Conservation (phyloP, 2,113 vertebrate genomes). For the Callocephalon fimbriatum region DNA sequence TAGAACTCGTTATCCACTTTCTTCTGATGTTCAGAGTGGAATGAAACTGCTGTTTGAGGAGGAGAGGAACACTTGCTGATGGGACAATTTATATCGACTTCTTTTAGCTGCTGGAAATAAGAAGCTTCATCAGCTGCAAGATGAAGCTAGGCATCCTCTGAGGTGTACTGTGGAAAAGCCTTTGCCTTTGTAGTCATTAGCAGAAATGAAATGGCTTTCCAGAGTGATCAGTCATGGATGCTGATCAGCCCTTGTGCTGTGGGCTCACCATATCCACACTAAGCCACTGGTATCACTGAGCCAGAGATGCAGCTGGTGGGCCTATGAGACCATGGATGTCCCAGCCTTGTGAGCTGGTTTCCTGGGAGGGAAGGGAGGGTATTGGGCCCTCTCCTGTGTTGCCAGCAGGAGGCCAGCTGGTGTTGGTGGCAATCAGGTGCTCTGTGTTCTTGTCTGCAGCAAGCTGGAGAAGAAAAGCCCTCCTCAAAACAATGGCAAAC, state of each 20-base stretch:
- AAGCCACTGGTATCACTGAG: background rate
- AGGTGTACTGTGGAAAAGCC: background rate
- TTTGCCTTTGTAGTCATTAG: background rate
- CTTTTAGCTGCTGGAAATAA: background rate
- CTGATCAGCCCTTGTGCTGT: fast-evolving
- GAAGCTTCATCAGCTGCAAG: background rate
- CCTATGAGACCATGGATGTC: fast-evolving
- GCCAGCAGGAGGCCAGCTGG: background rate
- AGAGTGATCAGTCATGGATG: fast-evolving
- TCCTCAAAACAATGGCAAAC: fast-evolving
- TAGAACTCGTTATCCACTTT: background rate
- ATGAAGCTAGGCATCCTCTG: background rate
- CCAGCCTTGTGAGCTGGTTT: background rate
- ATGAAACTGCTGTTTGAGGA: fast-evolving
- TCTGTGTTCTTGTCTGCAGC: background rate
- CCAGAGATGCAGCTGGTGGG: background rate
- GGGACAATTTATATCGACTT: background rate
- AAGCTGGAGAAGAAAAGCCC: background rate
- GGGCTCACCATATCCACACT: fast-evolving
- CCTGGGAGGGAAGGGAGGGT: background rate
- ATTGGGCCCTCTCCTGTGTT: background rate
- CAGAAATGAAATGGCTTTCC: background rate
- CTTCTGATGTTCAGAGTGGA: background rate
- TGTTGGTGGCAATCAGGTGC: fast-evolving
- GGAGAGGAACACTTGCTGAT: background rate